phyloP scores from a whole-genome alignment of 2,888 invertebrate genomes.

The Apocheima hispidaria region DNA sequence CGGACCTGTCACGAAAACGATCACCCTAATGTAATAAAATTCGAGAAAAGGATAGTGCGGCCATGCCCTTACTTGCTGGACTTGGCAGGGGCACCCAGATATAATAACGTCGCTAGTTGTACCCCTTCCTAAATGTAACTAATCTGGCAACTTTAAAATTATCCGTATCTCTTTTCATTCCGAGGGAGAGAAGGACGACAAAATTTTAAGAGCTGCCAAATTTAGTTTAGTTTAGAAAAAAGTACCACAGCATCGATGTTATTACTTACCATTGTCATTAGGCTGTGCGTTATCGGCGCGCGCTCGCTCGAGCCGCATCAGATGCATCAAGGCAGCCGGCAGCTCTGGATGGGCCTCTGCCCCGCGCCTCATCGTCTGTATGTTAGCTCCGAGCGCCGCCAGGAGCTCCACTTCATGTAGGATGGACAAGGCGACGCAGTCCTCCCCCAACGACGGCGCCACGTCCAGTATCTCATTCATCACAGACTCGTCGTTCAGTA shows the following conservation, averaged over 20 bases:
- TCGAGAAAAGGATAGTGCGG: no score
- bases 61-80: no score
- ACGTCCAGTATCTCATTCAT: constrained; percentile 90
- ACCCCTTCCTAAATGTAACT: no score
- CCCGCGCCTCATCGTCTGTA: constrained; percentile 88
- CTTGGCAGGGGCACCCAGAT: no score
- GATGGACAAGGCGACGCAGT: constrained; percentile 90
- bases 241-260: no score
- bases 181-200: no score
- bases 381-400: constrained; percentile 88
- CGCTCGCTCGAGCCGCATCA: constrained; percentile 86
- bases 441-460: constrained; percentile 89
- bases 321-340: constrained; percentile 88
- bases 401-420: constrained; percentile 92
- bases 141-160: no score
- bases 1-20: constrained; percentile 19
- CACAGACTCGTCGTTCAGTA: constrained; percentile 76
- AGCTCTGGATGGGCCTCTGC: constrained; percentile 90
- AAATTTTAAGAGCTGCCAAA: no score
- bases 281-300: constrained; percentile 60
- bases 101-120: no score
- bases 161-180: no score
- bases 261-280: constrained; percentile 67
- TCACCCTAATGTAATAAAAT: no score
- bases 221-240: no score